Evolutionary conservation across 2,797 vertebrate genomes (phyloP).

Genomic region (Nyctibius grandis): DNA sequence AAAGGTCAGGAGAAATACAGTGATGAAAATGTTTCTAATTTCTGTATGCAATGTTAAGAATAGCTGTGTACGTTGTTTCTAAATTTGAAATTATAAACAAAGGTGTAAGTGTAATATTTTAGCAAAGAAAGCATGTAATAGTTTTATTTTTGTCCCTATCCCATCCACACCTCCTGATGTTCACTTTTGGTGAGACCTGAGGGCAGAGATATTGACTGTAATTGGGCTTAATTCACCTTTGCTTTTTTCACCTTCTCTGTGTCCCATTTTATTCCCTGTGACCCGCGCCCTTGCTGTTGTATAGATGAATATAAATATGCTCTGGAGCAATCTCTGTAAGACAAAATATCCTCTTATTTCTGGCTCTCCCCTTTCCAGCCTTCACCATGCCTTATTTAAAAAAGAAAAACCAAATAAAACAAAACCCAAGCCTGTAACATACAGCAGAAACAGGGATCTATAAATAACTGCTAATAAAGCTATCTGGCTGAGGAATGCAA

Average conservation of each 20-base stretch:
- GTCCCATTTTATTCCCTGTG: background rate
- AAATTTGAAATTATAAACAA: background rate
- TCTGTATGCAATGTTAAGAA: background rate
- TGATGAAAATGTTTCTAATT: background rate
- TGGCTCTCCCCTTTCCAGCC: background rate
- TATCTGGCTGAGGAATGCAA: background rate
- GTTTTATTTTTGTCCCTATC: background rate
- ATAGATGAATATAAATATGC: background rate
- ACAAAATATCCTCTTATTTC: background rate
- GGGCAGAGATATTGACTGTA: background rate
- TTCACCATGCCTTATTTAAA: background rate
- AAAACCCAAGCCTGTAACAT: background rate
- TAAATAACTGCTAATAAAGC: background rate
- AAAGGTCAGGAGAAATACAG: background rate
- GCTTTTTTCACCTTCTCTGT: background rate
- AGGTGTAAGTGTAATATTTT: background rate
- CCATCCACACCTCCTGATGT: background rate
- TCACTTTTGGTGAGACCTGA: background rate
- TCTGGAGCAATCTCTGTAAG: background rate
- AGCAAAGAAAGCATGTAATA: background rate
- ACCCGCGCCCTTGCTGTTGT: background rate
- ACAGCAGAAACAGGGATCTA: background rate
- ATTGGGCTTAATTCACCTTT: background rate
- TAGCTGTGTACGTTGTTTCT: background rate
- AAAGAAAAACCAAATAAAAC: background rate